phyloP scores from a whole-genome alignment of 2,797 vertebrate genomes.

The Sebastes oblongus region DNA sequence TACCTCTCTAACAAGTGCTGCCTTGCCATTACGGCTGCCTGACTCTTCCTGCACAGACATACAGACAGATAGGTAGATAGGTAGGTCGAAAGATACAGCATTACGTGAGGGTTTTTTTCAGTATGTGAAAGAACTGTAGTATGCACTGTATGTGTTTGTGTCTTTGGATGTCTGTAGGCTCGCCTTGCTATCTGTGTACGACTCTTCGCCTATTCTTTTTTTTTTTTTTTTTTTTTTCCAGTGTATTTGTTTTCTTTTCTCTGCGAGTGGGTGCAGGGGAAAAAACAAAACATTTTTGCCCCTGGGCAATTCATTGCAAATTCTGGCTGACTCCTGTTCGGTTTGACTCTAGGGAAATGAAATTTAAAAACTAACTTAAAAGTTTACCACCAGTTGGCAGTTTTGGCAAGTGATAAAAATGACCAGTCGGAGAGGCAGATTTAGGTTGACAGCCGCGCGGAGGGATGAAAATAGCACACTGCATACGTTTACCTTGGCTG shows the following conservation, averaged over 20 bases:
- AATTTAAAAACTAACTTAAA: constrained; percentile 76
- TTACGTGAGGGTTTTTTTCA: neutral
- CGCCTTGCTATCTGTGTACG: constrained; percentile 12
- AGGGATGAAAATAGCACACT: constrained; percentile 70
- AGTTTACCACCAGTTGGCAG: constrained; percentile 80
- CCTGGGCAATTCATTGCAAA: constrained; percentile 75
- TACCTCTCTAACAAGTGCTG: constrained; percentile 83
- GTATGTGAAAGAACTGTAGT: neutral
- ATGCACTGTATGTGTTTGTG: neutral
- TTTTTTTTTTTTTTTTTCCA: neutral
- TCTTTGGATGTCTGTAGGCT: constrained; percentile 14
- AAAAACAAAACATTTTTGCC: constrained; percentile 72
- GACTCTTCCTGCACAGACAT: constrained; percentile 36
- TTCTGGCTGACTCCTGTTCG: constrained; percentile 71
- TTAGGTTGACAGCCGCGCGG: constrained; percentile 70
- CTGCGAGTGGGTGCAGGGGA: constrained; percentile 23
- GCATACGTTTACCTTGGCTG: constrained; percentile 75
- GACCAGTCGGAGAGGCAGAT: constrained; percentile 73
- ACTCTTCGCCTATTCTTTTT: constrained; percentile 39
- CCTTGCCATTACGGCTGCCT: constrained; percentile 62
- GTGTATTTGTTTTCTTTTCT: constrained; percentile 66
- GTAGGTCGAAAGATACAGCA: constrained; percentile 27
- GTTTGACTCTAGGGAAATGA: constrained; percentile 69
- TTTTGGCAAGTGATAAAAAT: constrained; percentile 83
- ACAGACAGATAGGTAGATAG: constrained; percentile 41